Percentiles rank a stretch among this genome's conserved stretches.
Evolutionary conservation across 2,888 invertebrate species (phyloP).

Genomic region (Alentia gelatinosa): DNA sequence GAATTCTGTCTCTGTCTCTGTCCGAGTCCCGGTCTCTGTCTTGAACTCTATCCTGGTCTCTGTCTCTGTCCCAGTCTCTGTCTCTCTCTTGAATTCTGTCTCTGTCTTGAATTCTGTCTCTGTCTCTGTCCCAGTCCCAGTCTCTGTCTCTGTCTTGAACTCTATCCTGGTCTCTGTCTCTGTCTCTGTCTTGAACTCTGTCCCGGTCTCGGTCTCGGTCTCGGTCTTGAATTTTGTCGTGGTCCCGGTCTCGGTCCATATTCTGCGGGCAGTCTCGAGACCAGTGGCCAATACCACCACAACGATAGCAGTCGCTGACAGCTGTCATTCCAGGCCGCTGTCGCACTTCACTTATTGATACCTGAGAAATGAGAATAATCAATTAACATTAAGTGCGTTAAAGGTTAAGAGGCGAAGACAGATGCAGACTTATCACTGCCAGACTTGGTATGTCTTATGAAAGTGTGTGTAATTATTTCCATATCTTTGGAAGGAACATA

Average conservation of each 20-base stretch:
- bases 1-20: too few species aligned
- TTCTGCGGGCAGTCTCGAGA: neutral
- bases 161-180: neutral
- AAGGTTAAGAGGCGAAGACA: too few species aligned
- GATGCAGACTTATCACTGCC: too few species aligned
- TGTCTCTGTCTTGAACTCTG: neutral
- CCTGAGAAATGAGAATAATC: too few species aligned
- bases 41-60: neutral
- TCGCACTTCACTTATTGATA: neutral
- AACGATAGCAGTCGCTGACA: neutral
- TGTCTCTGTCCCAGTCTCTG: neutral
- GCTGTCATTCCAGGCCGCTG: neutral
- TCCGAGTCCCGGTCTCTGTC: neutral
- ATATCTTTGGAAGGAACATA: too few species aligned
- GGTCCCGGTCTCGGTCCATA: neutral
- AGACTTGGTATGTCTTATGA: too few species aligned
- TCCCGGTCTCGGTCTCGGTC: neutral
- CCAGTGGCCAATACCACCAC: slow-evolving; percentile 12
- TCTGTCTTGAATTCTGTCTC: neutral
- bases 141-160: neutral
- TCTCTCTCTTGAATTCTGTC: neutral
- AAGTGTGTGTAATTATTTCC: too few species aligned
- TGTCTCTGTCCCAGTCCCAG: neutral
- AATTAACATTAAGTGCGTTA: too few species aligned
- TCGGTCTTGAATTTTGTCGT: neutral